A percentile compares a stretch with the other conserved stretches of the same genome.
These are phyloP conservation scores for Mythimna ferrago DNA, from an alignment of 2,888 invertebrate genomes.

Conservation along the genomic window DNA sequence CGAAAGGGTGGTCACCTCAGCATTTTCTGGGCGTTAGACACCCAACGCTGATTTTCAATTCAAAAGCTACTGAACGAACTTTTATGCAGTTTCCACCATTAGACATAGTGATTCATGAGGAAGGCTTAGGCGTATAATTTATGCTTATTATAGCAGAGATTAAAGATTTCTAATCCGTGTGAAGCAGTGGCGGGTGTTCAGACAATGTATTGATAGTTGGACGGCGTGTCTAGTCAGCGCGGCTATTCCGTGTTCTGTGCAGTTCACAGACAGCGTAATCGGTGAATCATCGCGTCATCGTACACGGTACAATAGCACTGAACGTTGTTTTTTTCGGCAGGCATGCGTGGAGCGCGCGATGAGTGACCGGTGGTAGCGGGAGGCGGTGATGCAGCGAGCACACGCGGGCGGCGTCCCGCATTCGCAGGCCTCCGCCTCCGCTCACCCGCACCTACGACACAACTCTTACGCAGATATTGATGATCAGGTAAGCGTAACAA, in stretches of 20 bases:
- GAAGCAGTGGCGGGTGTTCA: too few relatives aligned
- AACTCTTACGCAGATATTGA: slow-evolving; percentile 85
- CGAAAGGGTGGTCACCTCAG: too few relatives aligned
- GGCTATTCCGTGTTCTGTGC: not conserved
- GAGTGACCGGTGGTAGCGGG: slow-evolving; percentile 86
- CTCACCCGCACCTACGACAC: slow-evolving; percentile 79
- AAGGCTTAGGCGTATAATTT: too few relatives aligned
- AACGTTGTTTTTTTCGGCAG: slow-evolving; percentile 58
- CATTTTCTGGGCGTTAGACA: too few relatives aligned
- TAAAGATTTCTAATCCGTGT: too few relatives aligned
- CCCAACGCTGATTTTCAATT: too few relatives aligned
- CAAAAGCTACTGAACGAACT: too few relatives aligned
- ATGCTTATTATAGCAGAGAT: too few relatives aligned
- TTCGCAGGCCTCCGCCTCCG: slow-evolving; percentile 84
- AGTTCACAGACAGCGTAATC: slow-evolving; percentile 8
- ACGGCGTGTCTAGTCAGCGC: not conserved
- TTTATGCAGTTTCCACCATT: too few relatives aligned
- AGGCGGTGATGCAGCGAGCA: slow-evolving; percentile 89
- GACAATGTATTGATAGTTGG: not conserved
- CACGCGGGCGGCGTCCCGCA: slow-evolving; percentile 87
- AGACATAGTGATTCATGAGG: too few relatives aligned
- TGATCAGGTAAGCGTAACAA: slow-evolving; percentile 82
- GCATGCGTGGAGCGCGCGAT: slow-evolving; percentile 75
- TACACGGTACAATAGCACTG: slow-evolving; percentile 34
- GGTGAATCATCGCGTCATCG: slow-evolving; percentile 32